These are phyloP conservation scores for Microplitis manilae DNA, from an alignment of 2,888 invertebrate species.

Conservation along the genomic window DNA sequence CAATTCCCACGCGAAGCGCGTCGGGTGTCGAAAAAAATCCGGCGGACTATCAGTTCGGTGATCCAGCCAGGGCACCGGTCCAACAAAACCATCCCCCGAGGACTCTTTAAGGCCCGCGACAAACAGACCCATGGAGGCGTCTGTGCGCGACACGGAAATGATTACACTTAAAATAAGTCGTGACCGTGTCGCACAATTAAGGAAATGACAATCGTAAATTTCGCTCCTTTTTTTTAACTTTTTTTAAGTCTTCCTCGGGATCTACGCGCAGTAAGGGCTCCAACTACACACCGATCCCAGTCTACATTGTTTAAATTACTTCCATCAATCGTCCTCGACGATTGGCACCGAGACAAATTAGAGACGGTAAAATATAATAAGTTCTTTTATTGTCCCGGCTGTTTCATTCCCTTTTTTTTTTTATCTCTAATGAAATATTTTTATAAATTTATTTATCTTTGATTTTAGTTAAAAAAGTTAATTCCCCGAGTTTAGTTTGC, in stretches of 20 bases:
- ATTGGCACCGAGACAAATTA: constrained; percentile 60
- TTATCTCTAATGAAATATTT: neutral
- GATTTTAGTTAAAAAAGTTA: no score
- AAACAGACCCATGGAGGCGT: constrained; percentile 5
- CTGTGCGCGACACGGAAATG: constrained; percentile 32
- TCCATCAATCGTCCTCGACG: constrained; percentile 62
- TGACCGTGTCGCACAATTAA: constrained; percentile 61
- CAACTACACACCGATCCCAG: constrained; percentile 48
- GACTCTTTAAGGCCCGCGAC: constrained; percentile 12
- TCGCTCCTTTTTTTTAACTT: neutral
- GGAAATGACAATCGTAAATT: constrained; percentile 67
- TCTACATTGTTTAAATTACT: constrained; percentile 58
- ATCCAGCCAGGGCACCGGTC: constrained; percentile 40
- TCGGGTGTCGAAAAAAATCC: constrained; percentile 40
- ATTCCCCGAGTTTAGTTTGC: no score
- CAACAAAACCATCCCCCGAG: constrained; percentile 40
- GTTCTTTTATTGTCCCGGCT: no score
- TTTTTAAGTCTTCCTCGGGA: constrained; percentile 52
- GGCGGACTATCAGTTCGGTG: constrained; percentile 37
- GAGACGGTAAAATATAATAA: constrained; percentile 54
- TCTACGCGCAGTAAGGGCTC: constrained; percentile 37
- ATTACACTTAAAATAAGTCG: constrained; percentile 60
- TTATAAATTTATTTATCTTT: no score
- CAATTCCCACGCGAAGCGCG: constrained; percentile 39
- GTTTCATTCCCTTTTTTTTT: constrained; percentile 1